Conservation (phyloP, 1,140 invertebrate species). For the Oncopeltus fasciatus region DNA sequence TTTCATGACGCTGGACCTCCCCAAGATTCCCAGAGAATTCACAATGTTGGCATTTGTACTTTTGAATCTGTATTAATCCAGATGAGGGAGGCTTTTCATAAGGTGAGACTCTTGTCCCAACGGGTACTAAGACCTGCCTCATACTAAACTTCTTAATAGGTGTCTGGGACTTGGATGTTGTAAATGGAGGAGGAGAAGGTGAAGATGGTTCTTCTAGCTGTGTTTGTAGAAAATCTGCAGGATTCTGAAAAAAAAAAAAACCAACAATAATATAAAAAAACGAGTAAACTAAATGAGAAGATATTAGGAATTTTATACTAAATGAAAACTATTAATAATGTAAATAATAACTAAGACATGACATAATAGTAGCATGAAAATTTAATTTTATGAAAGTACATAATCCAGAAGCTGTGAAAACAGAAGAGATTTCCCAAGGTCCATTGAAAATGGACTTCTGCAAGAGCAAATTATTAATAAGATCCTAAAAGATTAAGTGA, state of each 20-base stretch:
- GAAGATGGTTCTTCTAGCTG: conserved; percentile 2
- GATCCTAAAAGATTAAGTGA: too few species aligned
- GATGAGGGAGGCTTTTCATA: not conserved
- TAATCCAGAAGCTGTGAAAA: not conserved
- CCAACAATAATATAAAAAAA: not conserved
- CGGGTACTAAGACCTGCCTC: not conserved
- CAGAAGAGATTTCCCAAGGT: not conserved
- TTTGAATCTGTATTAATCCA: conserved; percentile 8
- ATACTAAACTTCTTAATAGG: not conserved
- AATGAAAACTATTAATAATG: not conserved
- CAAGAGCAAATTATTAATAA: too few species aligned
- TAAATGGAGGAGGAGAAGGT: not conserved
- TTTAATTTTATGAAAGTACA: too few species aligned
- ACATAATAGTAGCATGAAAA: not conserved
- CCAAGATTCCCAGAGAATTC: conserved; percentile 29
- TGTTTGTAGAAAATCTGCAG: conserved; percentile 12
- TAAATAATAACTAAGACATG: not conserved
- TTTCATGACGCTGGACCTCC: conserved; percentile 36
- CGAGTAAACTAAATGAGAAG: not conserved
- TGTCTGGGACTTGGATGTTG: too few species aligned
- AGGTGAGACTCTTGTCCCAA: not conserved
- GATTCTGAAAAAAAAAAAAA: conserved; percentile 11
- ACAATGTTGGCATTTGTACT: conserved; percentile 8
- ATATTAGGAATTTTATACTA: not conserved
- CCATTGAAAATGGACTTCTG: too few species aligned